Base-by-base conservation (phyloP, 2,797 vertebrate species). In the Loris lydekkerianus region DNA sequence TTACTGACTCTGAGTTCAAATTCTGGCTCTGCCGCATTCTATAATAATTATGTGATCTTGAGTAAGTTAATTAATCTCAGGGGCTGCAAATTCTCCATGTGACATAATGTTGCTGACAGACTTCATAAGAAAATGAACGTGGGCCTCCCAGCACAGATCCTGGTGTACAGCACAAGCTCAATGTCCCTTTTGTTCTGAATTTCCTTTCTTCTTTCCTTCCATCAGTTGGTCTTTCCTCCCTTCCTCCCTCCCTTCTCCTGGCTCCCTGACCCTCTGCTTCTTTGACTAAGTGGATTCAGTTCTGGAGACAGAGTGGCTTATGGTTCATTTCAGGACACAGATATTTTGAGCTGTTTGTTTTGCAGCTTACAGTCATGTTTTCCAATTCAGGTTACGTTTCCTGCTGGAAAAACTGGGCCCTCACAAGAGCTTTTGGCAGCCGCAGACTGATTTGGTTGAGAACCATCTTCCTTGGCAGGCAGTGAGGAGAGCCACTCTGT, bases 391-490 rank as follows among this genome's bases (percentile, higher is more conserved):
- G 78, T 89, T 98, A 93, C 88, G 61, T 60, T 98, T 97, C 61
- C 96, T 97, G 96, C 96, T 98, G 95, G 97, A 98, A 97, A 98
- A 98, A 97, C 96, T 91, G 96, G 96, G 58, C 94, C 93, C 95
- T 91, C 83, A 89, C 88, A 98, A 98, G 98, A 97, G 96, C 97
- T 98, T 96, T 98, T 98, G 98, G 97, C 97, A 98, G 97, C 82
- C 95, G 65, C 97, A 94, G 96, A 97, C 97, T 97, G 95, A 94
- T 96, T 98, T 97, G 93, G 96, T 98, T 98, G 96, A 97, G 96
- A 98, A 97, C 97, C 96, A 98, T 97, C 96, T 97, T 98, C 97
- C 98, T 98, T 98, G 98, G 98, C 97, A 98, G 97, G 97, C 98
- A 97, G 91, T 96, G 98, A 90, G 86, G 94, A 97, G 97, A 98